A percentile compares a stretch with the other conserved stretches of the same genome.
phyloP scores from a whole-genome alignment of 2,888 invertebrate species.

The Arrhopalites spinosus region DNA sequence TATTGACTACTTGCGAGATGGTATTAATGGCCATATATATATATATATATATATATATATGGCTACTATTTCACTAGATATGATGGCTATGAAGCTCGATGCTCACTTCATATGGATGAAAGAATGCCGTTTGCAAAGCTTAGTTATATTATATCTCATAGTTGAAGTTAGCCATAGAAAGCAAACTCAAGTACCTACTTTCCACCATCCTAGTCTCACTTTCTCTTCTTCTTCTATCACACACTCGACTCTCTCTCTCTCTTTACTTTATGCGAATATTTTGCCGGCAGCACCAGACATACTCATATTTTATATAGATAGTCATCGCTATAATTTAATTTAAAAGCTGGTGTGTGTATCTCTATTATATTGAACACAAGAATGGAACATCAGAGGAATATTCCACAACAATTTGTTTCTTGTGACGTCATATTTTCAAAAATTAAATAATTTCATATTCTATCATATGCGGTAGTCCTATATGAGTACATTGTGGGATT shows the following conservation, averaged over 20 bases:
- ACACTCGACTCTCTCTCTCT: background rate
- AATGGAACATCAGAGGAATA: no score
- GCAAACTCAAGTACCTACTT: background rate
- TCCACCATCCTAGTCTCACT: background rate
- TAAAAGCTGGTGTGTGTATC: conserved; percentile 16
- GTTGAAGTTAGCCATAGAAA: background rate
- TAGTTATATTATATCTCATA: no score
- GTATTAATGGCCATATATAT: conserved; percentile 23
- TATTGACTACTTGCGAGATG: conserved; percentile 4
- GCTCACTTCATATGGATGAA: conserved; percentile 21
- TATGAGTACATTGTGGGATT: background rate
- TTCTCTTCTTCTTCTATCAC: background rate
- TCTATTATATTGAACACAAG: background rate
- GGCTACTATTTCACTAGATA: conserved; percentile 25
- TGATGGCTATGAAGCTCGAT: conserved; percentile 17
- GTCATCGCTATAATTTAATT: conserved; percentile 16
- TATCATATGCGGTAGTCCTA: no score
- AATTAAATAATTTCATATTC: no score
- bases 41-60: no score
- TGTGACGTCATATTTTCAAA: no score
- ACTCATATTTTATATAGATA: conserved; percentile 22
- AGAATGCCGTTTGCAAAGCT: background rate
- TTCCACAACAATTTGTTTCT: no score
- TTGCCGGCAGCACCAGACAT: conserved; percentile 15
- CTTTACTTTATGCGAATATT: conserved; percentile 10